These are phyloP conservation scores for Ianthella basta DNA, from an alignment of 37 sponge, comb jelly and placozoan genomes.

Conservation along the genomic window DNA sequence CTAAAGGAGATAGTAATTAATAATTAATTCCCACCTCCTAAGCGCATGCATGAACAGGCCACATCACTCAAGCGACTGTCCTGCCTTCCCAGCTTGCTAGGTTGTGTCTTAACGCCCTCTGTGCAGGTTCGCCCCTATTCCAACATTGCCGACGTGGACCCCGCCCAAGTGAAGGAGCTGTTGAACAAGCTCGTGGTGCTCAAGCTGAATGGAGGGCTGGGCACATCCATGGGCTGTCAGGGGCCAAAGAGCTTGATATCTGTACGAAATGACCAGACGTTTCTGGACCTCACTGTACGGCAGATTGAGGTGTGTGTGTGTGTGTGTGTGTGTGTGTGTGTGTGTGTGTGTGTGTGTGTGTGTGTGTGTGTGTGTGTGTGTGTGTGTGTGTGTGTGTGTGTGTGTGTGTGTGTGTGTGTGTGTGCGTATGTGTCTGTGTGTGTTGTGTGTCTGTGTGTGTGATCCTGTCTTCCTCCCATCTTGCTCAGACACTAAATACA, in stretches of 20 bases:
- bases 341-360: neutral
- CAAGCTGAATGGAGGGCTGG: constrained; percentile 97
- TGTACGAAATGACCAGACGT: constrained; percentile 87
- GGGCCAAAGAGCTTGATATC: constrained; percentile 96
- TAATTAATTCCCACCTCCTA: no score
- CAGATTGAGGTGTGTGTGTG: constrained; percentile 91
- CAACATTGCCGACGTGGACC: constrained; percentile 12
- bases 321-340: constrained; percentile 13
- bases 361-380: neutral
- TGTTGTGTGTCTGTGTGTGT: neutral
- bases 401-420: neutral
- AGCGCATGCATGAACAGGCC: no score
- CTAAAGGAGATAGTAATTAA: no score
- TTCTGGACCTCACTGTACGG: constrained; percentile 88
- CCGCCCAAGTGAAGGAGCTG: constrained; percentile 38
- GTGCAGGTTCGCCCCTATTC: constrained; percentile 41
- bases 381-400: neutral
- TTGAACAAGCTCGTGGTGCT: constrained; percentile 94
- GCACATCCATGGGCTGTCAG: constrained; percentile 94
- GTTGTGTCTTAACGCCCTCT: no score
- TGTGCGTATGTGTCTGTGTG: neutral
- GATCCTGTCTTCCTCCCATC: no score
- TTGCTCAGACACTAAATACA: constrained; percentile 76
- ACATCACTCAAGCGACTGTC: no score
- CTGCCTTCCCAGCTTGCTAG: no score